Evolutionary conservation across 2,888 invertebrate species (phyloP), one percentile per base, ranked within the genome.

Genomic region (Agonopterix heracliana): DNA sequence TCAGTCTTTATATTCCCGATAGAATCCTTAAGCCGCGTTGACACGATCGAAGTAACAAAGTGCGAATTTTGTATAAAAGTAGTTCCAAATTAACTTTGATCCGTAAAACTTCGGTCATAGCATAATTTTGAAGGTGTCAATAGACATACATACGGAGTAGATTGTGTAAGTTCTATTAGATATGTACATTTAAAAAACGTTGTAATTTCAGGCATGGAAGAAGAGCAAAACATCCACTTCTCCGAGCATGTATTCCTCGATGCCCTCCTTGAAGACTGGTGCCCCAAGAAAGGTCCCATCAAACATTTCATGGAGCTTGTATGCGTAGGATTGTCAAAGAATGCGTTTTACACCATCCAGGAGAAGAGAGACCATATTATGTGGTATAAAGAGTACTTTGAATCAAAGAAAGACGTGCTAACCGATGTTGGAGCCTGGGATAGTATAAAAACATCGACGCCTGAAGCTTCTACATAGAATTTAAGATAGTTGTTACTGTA

Each of bases 251-350:
- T 99, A 26, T 98, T 99, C 79, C 85, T 99, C 9, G 98, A 98
- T 54, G 88, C 92, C 11, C 93, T 96, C 71, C 87, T 99, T 11
- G 93, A 95, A 63, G 92, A 90, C 0, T 97, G 97, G 95, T 98
- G 99, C 73, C 98, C 99, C 0, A 90, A 87, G 44, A 92, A 90
- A 60, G 99, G 98, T 0, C 98, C 99, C 0, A 90, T 99, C 57
- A 90, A 97, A 7, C 96, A 98, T 78, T 99, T 98, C 75, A 99
- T 99, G 99, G 98, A 99, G 69, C 89, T 99, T 5, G 98, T 99
- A 0, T 94, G 95, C 61, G 92, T 94, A 0, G 99, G 98, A 4
- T 89, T 99, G 1, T 97, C 98, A 0, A 98, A 98, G 79, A 99
- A 99, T 86, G 94, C 97, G 0, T 96, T 95, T 78, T 90, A 98